Base-by-base conservation (phyloP, 1,140 invertebrate genomes). In the Scaptodrosophila lebanonensis region DNA sequence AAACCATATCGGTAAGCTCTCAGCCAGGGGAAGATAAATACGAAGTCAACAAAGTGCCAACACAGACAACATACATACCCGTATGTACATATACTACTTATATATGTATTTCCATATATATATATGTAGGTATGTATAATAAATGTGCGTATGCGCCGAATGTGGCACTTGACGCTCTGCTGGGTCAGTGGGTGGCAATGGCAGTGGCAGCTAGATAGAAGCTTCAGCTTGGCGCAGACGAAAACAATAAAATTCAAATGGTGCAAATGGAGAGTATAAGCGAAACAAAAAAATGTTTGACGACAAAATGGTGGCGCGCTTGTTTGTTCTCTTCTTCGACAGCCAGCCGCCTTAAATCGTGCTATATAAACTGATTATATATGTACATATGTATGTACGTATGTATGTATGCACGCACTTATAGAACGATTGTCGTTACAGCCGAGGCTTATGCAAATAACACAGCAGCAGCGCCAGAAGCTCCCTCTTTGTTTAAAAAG, bases 181-280 rank as follows among this genome's bases (percentile, higher is more conserved):
- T 54, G 16, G 18, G 32, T 9, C 29, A 52, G 11, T n/a, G n/a
- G n/a, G n/a, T n/a, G n/a, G n/a, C n/a, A n/a, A n/a, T n/a, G n/a
- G n/a, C n/a, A n/a, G n/a, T n/a, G n/a, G n/a, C n/a, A 15, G 16
- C 11, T 15, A 35, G 9, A 2, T 32, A 35, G 6, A n/a, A 25
- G 29, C 30, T 15, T 33, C 11, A 1, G 35, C 8, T 20, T 17
- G 39, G 7, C 36, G 9, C 39, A 64, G 54, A 65, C 70, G 52
- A 65, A 69, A 58, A 63, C 70, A 69, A 61, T 75, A 69, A 69
- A 75, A 61, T 36, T 63, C 42, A 68, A 68, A 75, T 48, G 47
- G 15, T 42, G 43, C 29, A 15, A 35, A 33, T 7, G 22, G n/a
- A 45, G 49, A 44, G 38, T 15, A 38, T 25, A 25, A 25, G 22